Conservation (phyloP, 2,797 vertebrate genomes). For the Parauchenoglanis punctatus region DNA sequence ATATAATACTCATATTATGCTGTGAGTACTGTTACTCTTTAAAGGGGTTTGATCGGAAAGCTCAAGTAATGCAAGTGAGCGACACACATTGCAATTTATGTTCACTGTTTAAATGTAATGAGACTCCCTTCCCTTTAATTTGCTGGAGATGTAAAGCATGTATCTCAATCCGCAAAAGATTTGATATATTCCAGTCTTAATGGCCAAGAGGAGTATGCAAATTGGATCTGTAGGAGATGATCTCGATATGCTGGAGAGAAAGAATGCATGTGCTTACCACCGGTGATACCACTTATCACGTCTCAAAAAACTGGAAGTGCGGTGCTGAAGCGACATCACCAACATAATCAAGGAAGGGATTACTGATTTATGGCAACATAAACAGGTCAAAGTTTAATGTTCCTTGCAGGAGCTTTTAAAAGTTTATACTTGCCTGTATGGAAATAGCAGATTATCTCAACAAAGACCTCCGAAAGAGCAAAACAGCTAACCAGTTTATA, state of each 20-base stretch:
- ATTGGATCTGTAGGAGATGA: background rate
- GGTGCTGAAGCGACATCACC: background rate
- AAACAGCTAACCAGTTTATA: background rate
- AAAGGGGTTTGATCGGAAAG: slow-evolving; percentile 24
- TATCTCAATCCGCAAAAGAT: background rate
- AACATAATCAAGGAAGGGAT: background rate
- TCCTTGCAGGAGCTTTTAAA: background rate
- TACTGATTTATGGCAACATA: background rate
- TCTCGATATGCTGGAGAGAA: too few species aligned
- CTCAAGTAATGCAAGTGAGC: slow-evolving; percentile 21
- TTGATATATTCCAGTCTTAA: background rate
- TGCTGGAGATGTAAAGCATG: background rate
- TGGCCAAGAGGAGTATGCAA: background rate
- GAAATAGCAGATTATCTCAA: background rate
- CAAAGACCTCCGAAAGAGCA: background rate
- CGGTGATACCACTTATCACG: background rate
- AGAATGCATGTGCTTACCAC: background rate
- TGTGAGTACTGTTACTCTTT: slow-evolving; percentile 8
- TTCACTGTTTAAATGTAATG: slow-evolving; percentile 39
- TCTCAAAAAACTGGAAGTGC: background rate
- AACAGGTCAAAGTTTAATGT: background rate
- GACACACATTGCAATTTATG: slow-evolving; percentile 29
- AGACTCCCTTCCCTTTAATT: slow-evolving; percentile 8
- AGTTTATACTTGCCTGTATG: background rate
- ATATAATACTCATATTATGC: background rate